phyloP scores from a whole-genome alignment of 1,140 invertebrate species.

The Cydia amplana region DNA sequence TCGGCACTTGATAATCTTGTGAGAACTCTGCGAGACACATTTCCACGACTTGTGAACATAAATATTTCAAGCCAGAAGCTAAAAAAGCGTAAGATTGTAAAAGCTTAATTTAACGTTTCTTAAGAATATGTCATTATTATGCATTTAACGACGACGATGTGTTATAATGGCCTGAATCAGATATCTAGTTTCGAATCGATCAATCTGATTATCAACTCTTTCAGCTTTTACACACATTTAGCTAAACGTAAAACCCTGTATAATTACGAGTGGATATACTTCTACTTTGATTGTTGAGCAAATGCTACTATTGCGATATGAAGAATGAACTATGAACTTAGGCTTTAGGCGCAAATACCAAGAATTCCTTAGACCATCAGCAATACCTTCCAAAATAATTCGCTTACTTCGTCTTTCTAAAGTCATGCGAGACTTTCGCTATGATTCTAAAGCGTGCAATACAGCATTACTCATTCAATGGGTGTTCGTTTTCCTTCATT shows the following conservation, averaged over 20 bases:
- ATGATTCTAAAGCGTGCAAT: background rate
- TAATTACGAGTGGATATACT: too few relatives aligned
- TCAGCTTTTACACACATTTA: too few relatives aligned
- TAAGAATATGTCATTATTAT: background rate
- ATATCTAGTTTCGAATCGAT: too few relatives aligned
- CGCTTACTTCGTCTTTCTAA: background rate
- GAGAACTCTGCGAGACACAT: background rate
- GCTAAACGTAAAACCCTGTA: too few relatives aligned
- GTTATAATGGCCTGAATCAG: too few relatives aligned
- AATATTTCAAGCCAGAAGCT: background rate
- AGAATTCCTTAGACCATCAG: too few relatives aligned
- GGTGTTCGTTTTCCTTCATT: slow-evolving; percentile 26
- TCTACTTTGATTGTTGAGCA: too few relatives aligned
- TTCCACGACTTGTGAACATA: background rate
- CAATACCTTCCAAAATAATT: background rate
- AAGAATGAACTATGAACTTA: too few relatives aligned
- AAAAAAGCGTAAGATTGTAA: background rate
- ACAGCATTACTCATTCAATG: slow-evolving; percentile 27
- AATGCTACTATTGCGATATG: too few relatives aligned
- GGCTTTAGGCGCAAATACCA: too few relatives aligned
- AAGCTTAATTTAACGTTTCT: too few relatives aligned
- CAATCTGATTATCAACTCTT: too few relatives aligned
- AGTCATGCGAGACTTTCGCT: background rate
- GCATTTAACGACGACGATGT: background rate
- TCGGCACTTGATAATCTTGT: slow-evolving; percentile 16